phyloP scores from a whole-genome alignment of 2,797 vertebrate genomes.

The Megalops cyprinoides region DNA sequence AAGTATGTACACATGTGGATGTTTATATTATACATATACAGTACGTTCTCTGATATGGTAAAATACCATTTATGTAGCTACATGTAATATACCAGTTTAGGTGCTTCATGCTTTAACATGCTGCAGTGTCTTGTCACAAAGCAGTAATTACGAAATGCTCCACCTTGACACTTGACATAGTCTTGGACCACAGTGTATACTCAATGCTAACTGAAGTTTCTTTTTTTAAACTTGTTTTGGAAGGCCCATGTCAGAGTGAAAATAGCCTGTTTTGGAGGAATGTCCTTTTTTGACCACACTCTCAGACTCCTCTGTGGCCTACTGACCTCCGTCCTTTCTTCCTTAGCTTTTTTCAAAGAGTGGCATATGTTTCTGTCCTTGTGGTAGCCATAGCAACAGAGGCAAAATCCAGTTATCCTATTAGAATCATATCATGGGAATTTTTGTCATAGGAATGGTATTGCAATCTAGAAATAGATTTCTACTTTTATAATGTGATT shows the following conservation, averaged over 20 bases:
- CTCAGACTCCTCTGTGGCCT: constrained; percentile 41
- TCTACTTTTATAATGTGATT: constrained; percentile 14
- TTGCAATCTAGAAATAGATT: constrained; percentile 23
- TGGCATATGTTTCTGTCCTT: neutral
- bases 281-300: constrained; percentile 46
- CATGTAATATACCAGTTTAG: neutral
- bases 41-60: neutral
- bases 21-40: neutral
- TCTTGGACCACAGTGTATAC: constrained; percentile 38
- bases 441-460: constrained; percentile 25
- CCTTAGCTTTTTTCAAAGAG: constrained; percentile 12
- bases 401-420: constrained; percentile 38
- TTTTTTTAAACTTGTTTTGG: constrained; percentile 33
- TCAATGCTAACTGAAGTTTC: constrained; percentile 32
- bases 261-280: constrained; percentile 37
- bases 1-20: neutral
- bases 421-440: constrained; percentile 17
- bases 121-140: constrained; percentile 23
- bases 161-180: constrained; percentile 27
- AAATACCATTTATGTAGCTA: neutral
- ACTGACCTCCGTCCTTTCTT: constrained; percentile 26
- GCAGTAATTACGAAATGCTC: constrained; percentile 21
- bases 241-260: constrained; percentile 36
- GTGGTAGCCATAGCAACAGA: neutral
- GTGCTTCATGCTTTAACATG: constrained; percentile 16